Base-by-base conservation (phyloP, 2,797 vertebrate genomes). In the Rhinophrynus dorsalis region DNA sequence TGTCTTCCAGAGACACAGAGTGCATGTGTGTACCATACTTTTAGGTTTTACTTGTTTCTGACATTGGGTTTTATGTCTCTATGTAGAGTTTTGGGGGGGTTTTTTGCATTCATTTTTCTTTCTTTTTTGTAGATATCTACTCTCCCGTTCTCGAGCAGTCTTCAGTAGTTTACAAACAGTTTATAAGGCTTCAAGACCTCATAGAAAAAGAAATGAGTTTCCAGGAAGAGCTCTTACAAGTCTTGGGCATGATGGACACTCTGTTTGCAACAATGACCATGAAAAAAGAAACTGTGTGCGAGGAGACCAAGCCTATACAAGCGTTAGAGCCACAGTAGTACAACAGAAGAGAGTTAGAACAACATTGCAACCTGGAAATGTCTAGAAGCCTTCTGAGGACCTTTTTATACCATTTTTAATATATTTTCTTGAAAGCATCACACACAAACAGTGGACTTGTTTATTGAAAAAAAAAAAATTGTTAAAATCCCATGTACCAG, bases 201-300 rank as follows among this genome's bases (percentile, higher is more conserved):
- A 47, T 98, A 30, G 93, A 91, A 75, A 91, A 80, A 75, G 97
- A 99, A 85, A 89, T 96, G 9, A 89, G 93, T 80, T 96, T 93
- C 78, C 92, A 98, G 76, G 91, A 90, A 75, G 93, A 98, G 29
- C 89, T 99, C 0, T 68, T 98, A 27, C 94, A 97, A 82, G 94
- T 95, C 54, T 79, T 99, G 75, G 97, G 97, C 55, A 99, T 99
- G 94, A 89, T 99, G 89, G 97, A 98, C 88, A 93, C 94, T 1
- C 83, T 99, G 38, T 98, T 99, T 70, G 93, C 97, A 72, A 92
- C 94, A 21, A 87, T 92, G 71, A 84, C 91, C 8, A 85, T 89
- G 6, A 94, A 88, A 78, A 91, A 75, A 76, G 85, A 71, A 78
- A 82, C 1, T 56, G 48, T 0, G 38, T 83, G 55, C 67, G 81